phyloP scores from a whole-genome alignment of 2,888 invertebrate genomes.

The Agonopterix arenella region DNA sequence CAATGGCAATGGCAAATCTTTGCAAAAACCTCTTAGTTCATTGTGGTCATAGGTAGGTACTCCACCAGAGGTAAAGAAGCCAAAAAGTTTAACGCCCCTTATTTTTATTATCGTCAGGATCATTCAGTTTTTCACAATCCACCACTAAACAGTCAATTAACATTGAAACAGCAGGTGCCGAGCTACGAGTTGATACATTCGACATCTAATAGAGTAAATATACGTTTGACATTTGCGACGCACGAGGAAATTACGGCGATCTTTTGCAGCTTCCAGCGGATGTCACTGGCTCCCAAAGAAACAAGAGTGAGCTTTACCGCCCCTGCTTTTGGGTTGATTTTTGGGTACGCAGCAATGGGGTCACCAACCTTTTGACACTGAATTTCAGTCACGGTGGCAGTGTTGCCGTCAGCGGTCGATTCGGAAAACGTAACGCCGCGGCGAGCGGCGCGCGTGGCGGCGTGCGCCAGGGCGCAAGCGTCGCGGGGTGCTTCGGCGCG shows the following conservation, averaged over 20 bases:
- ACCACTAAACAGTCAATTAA: too few species aligned
- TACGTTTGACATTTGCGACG: constrained; percentile 52
- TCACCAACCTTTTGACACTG: constrained; percentile 76
- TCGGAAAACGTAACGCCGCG: constrained; percentile 73
- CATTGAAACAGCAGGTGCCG: too few species aligned
- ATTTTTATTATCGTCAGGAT: too few species aligned
- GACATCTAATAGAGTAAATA: constrained; percentile 9
- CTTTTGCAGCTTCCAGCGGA: constrained; percentile 26
- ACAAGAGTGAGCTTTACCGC: constrained; percentile 28
- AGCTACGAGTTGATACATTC: background rate
- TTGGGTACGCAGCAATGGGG: constrained; percentile 42
- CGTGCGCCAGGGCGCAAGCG: constrained; percentile 71
- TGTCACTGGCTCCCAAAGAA: constrained; percentile 24
- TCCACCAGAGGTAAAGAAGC: too few species aligned
- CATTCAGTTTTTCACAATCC: too few species aligned
- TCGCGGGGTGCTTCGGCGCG: constrained; percentile 56
- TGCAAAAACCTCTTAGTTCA: too few species aligned
- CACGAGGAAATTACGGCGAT: constrained; percentile 42
- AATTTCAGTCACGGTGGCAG: constrained; percentile 64
- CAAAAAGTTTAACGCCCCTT: too few species aligned
- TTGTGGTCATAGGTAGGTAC: too few species aligned
- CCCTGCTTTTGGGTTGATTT: constrained; percentile 40
- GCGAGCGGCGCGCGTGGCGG: constrained; percentile 60
- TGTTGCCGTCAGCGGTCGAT: constrained; percentile 63
- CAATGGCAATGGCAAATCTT: too few species aligned